phyloP scores from a whole-genome alignment of 2,113 vertebrate genomes.

The Sarotherodon lohbergeri region DNA sequence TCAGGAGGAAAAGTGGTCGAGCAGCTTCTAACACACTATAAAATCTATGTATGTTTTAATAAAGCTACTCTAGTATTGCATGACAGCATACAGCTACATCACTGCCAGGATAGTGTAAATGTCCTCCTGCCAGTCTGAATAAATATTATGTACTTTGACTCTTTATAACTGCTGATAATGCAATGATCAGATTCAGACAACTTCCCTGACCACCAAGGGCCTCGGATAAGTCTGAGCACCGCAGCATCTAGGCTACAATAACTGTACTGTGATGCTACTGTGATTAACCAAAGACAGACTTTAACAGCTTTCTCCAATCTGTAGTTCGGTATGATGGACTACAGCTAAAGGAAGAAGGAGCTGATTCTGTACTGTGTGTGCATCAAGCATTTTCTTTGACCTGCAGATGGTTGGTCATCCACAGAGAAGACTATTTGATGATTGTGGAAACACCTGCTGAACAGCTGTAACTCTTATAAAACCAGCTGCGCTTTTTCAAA shows the following conservation, averaged over 20 bases:
- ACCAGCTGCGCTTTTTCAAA: background rate
- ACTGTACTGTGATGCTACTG: accelerated
- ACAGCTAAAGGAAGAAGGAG: background rate
- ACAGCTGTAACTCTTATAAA: accelerated
- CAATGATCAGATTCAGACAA: too few species aligned
- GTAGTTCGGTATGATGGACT: background rate
- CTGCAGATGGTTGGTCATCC: background rate
- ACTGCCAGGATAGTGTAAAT: background rate
- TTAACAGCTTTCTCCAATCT: background rate
- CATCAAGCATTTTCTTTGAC: background rate
- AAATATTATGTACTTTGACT: background rate
- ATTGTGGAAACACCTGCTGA: background rate
- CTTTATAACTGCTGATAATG: background rate
- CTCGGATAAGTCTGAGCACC: background rate
- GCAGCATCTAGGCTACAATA: background rate
- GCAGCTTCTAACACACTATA: background rate
- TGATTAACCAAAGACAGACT: background rate
- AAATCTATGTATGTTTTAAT: background rate
- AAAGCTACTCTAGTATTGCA: background rate
- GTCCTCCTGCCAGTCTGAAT: background rate
- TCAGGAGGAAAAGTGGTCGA: background rate
- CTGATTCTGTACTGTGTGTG: background rate
- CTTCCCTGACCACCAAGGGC: background rate
- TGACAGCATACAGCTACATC: accelerated
- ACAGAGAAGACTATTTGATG: background rate